These are phyloP conservation scores for Cervus canadensis DNA, from an alignment of 2,113 vertebrate genomes.

Conservation along the genomic window DNA sequence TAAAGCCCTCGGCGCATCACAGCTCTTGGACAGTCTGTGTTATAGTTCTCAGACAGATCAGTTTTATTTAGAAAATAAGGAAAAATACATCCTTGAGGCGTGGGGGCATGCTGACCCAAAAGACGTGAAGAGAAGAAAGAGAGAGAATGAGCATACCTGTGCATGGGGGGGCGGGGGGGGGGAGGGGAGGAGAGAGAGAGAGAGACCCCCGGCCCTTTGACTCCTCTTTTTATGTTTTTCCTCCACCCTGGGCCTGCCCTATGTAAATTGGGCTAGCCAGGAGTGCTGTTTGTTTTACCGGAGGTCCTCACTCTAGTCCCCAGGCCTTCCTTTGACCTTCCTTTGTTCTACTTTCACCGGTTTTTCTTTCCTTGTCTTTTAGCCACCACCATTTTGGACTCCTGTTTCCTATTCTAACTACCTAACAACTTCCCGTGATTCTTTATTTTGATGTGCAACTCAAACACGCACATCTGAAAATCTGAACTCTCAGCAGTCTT, in stretches of 20 bases:
- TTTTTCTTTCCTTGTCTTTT: not conserved
- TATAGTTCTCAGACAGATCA: not conserved
- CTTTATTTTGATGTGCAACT: not conserved
- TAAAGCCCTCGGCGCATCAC: rapidly evolving
- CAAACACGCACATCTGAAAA: not conserved
- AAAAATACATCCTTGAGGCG: not conserved
- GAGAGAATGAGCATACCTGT: too few species aligned
- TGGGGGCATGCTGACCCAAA: not conserved
- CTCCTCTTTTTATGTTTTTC: not conserved
- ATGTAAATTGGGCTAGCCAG: not conserved
- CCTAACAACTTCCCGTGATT: not conserved
- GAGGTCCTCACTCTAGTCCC: not conserved
- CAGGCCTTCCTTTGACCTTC: not conserved
- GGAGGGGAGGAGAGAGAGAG: not conserved
- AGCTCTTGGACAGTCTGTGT: not conserved
- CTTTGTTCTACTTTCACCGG: not conserved
- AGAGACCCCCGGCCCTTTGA: not conserved
- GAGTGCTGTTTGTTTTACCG: not conserved
- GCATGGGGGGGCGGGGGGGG: rapidly evolving
- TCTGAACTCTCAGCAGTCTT: not conserved
- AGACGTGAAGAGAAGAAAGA: not conserved
- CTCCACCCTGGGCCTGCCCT: not conserved
- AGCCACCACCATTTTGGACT: not conserved
- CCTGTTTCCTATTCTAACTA: not conserved
- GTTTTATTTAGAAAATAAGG: not conserved